Evolutionary conservation across 2,888 invertebrate genomes (phyloP).

Genomic region (Pandemis cinnamomeana): DNA sequence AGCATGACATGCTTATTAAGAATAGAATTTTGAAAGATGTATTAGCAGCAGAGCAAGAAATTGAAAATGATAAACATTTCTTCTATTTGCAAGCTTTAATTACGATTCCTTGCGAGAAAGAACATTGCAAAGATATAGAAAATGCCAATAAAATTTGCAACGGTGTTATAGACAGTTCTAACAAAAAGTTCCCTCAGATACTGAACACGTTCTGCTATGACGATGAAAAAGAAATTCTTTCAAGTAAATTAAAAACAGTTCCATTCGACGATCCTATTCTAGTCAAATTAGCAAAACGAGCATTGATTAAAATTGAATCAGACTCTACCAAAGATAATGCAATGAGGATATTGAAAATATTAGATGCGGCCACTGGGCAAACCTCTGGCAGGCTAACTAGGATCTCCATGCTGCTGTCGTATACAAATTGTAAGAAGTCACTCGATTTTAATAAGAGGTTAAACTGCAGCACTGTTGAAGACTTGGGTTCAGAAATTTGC

Average conservation of each 20-base stretch:
- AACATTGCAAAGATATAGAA: slow-evolving; percentile 61
- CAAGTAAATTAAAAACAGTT: slow-evolving; percentile 51
- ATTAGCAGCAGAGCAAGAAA: slow-evolving; percentile 67
- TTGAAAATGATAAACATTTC: slow-evolving; percentile 60
- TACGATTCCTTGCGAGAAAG: slow-evolving; percentile 61
- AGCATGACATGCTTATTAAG: slow-evolving; percentile 63
- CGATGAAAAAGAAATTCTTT: slow-evolving; percentile 51
- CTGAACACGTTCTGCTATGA: slow-evolving; percentile 79
- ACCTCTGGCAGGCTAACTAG: slow-evolving; percentile 64
- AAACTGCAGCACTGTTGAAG: slow-evolving; percentile 59
- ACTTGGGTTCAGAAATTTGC: slow-evolving; percentile 63
- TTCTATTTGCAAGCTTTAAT: slow-evolving; percentile 67
- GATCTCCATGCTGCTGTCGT: slow-evolving; percentile 58
- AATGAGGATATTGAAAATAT: slow-evolving; percentile 59
- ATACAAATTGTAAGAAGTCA: slow-evolving; percentile 64
- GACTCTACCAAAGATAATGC: slow-evolving; percentile 57
- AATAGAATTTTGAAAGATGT: slow-evolving; percentile 63
- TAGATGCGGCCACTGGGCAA: slow-evolving; percentile 61
- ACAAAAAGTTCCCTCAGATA: slow-evolving; percentile 71
- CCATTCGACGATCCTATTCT: slow-evolving; percentile 63
- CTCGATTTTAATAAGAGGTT: slow-evolving; percentile 51
- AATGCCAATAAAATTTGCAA: slow-evolving; percentile 80
- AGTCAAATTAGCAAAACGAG: slow-evolving; percentile 53
- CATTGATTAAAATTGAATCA: slow-evolving; percentile 64
- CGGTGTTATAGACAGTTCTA: slow-evolving; percentile 74